These are phyloP conservation scores for Cheilosia scutellata DNA, from an alignment of 2,888 invertebrate species.

Conservation along the genomic window DNA sequence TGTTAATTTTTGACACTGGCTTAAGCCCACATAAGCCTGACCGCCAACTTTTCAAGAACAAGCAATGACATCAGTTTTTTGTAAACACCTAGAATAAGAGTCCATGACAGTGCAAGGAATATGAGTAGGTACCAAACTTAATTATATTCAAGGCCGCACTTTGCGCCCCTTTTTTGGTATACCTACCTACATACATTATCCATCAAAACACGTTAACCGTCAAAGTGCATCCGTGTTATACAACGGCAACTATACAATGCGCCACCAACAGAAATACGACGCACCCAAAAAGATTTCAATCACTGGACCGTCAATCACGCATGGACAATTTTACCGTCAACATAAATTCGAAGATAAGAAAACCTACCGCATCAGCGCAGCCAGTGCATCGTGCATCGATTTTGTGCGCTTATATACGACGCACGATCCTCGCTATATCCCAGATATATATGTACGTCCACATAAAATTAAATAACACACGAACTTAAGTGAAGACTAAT, in stretches of 20 bases:
- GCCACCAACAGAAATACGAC: slow-evolving; percentile 40
- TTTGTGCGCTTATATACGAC: slow-evolving; percentile 23
- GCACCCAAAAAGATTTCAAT: slow-evolving; percentile 52
- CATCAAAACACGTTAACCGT: not conserved
- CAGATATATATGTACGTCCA: not conserved
- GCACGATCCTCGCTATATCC: slow-evolving; percentile 30
- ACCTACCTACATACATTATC: not conserved
- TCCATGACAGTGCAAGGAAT: too few species aligned
- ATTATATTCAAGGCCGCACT: too few species aligned
- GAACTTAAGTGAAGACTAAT: slow-evolving; percentile 68
- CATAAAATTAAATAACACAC: slow-evolving; percentile 39
- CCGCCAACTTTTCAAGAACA: too few species aligned
- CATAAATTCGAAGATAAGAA: slow-evolving; percentile 43
- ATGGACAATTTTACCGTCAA: slow-evolving; percentile 62
- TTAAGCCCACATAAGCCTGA: too few species aligned
- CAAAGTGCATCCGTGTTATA: slow-evolving; percentile 35
- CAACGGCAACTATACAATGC: slow-evolving; percentile 18
- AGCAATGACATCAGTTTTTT: too few species aligned
- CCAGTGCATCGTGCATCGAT: slow-evolving; percentile 10
- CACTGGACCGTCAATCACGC: slow-evolving; percentile 68
- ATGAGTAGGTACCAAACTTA: too few species aligned
- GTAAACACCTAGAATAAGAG: too few species aligned
- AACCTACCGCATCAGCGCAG: slow-evolving; percentile 42
- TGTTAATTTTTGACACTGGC: too few species aligned
- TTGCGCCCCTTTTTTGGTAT: too few species aligned